Evolutionary conservation across 1,140 invertebrate species (phyloP).

Genomic region (Ylistrum balloti): DNA sequence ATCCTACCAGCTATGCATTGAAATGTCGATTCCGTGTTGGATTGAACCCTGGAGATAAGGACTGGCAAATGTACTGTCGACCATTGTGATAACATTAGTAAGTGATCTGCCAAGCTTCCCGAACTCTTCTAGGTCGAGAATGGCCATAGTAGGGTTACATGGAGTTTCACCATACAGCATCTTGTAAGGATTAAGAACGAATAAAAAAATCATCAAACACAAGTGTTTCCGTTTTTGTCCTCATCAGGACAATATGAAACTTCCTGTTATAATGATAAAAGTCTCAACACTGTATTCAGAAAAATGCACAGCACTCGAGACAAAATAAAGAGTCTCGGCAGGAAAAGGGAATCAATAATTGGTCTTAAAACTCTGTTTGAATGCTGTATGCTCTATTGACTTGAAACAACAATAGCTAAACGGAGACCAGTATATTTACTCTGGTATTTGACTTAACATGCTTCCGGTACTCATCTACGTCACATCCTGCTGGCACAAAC

Average conservation of each 20-base stretch:
- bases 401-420: no score
- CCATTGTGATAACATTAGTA: constrained; percentile 89
- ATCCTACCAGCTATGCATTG: constrained; percentile 86
- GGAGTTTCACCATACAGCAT: constrained; percentile 97
- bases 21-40: constrained; percentile 91
- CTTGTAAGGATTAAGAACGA: no score
- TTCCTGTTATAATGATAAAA: no score
- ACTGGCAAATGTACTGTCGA: constrained; percentile 98
- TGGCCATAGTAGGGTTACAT: constrained; percentile 95
- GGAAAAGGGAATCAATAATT: no score
- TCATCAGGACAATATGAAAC: no score
- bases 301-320: no score
- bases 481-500: constrained; percentile 90
- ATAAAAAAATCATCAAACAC: no score
- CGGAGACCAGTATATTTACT: constrained; percentile 82
- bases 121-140: constrained; percentile 92
- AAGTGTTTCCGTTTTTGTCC: no score
- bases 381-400: no score
- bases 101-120: constrained; percentile 86
- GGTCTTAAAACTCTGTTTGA: no score
- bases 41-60: constrained; percentile 90
- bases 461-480: constrained; percentile 86
- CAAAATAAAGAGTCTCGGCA: no score
- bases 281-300: no score
- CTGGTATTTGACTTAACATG: constrained; percentile 92